These are phyloP conservation scores for Peucedramus taeniatus DNA, from an alignment of 2,113 vertebrate genomes.

Conservation along the genomic window DNA sequence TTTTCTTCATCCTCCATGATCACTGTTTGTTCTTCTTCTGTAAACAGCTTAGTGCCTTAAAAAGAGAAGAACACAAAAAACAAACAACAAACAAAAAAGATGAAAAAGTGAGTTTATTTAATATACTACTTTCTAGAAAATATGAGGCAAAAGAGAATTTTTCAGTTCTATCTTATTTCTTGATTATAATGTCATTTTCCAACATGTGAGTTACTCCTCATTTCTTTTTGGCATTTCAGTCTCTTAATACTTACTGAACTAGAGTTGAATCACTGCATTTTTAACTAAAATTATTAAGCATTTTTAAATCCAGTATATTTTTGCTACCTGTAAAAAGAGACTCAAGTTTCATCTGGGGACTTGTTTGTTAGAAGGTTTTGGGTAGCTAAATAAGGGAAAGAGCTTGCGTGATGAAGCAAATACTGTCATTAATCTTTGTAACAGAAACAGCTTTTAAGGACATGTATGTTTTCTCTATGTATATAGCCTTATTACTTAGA, in stretches of 20 bases:
- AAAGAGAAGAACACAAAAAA: constrained; percentile 12
- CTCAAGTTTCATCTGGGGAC: not conserved
- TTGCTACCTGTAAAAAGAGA: not conserved
- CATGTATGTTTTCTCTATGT: not conserved
- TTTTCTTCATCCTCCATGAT: constrained; percentile 88
- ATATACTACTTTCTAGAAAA: not conserved
- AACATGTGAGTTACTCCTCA: not conserved
- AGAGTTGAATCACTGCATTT: not conserved
- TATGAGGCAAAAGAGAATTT: not conserved
- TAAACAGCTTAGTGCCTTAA: constrained; percentile 78
- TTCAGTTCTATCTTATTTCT: not conserved
- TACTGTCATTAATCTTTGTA: not conserved
- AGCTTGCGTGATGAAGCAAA: not conserved
- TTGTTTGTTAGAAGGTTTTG: not conserved
- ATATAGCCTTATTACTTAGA: not conserved
- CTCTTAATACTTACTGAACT: not conserved
- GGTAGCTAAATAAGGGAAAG: not conserved
- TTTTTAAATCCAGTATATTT: not conserved
- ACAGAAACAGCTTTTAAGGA: not conserved
- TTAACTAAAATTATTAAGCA: not conserved
- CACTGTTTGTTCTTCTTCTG: constrained; percentile 74
- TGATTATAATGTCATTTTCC: not conserved
- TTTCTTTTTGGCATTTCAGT: not conserved
- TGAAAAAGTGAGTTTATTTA: not conserved
- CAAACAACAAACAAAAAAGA: not conserved